These are phyloP conservation scores for Phyllostomus hastatus DNA, from an alignment of 2,113 vertebrate species.

Conservation along the genomic window DNA sequence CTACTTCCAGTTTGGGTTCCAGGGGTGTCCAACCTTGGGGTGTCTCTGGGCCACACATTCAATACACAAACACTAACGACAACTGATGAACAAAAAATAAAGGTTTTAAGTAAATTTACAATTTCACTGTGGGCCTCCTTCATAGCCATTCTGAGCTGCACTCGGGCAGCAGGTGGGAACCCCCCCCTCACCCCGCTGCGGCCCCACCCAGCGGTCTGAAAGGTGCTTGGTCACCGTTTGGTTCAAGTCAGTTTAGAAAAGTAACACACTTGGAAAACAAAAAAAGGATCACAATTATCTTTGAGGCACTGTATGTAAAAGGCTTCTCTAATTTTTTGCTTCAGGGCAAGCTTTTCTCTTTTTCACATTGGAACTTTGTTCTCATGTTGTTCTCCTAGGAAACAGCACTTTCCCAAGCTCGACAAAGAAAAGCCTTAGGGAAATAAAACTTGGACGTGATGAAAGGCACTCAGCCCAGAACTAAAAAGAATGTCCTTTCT, in stretches of 20 bases:
- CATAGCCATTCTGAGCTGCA: too few relatives aligned
- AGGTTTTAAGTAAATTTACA: too few relatives aligned
- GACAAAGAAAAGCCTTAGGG: slow-evolving; percentile 47
- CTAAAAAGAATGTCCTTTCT: slow-evolving; percentile 18
- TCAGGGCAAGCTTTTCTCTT: not conserved
- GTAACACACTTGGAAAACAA: not conserved
- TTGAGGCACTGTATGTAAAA: not conserved
- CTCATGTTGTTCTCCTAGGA: slow-evolving; percentile 14
- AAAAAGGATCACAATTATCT: not conserved
- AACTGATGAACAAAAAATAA: too few relatives aligned
- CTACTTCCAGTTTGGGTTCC: not conserved
- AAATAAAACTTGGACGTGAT: slow-evolving; percentile 13
- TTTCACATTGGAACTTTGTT: not conserved
- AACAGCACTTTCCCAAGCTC: slow-evolving; percentile 24
- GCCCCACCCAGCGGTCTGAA: not conserved
- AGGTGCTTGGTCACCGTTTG: not conserved
- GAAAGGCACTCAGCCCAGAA: not conserved
- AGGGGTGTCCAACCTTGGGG: too few relatives aligned
- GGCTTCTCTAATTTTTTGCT: not conserved
- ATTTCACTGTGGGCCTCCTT: too few relatives aligned
- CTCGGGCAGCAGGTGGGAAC: too few relatives aligned
- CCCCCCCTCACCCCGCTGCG: too few relatives aligned
- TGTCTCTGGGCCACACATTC: too few relatives aligned
- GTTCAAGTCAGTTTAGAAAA: slow-evolving; percentile 31
- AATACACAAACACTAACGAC: too few relatives aligned